Base-by-base conservation (phyloP, 1,140 invertebrate species). In the Cyclina sinensis region DNA sequence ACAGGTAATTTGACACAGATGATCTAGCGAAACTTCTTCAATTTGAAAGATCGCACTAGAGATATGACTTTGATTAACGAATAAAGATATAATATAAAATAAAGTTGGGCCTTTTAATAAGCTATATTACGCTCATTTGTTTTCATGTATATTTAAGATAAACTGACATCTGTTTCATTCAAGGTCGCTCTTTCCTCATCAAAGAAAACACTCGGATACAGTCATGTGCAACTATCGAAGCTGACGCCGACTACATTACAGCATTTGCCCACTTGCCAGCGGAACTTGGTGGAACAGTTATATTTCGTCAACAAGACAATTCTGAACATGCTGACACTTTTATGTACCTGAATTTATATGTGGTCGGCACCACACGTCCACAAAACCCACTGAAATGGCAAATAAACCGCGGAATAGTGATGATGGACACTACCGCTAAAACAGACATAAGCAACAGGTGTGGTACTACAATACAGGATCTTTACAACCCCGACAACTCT, bases 211-310 rank as follows among this genome's bases (percentile, higher is more conserved):
- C 7, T 46, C 80, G 51, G 27, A 5, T n/a, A 1, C 9, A 9
- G 18, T 46, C 30, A 27, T 94, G 93, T 82, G 91, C 92, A 16
- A 92, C 91, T 9, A 84, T 93, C 7, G 91, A 92, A 84, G 81
- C 83, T 14, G 73, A 73, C 12, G 89, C 65, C 21, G 62, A 81
- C 32, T 97, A 98, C 90, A 97, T 97, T 93, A 97, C 98, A 65
- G 98, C 98, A 0, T 97, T 98, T 82, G 98, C 98, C 0, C 97
- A 96, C 86, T 99, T 99, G 91, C 96, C 97, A 35, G 96, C 97
- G 5, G 79, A 97, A 0, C 94, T 99, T 24, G 97, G 97, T 0
- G 99, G 98, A 7, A 97, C 96, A 0, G 96, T 99, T 11, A 97
- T 97, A 94, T 98, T 99, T 89, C 96, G 98, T 2, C 94, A 95